Evolutionary conservation across 2,888 invertebrate genomes (phyloP), one percentile per base, ranked within the genome.

Genomic region (Byasa hedistus): DNA sequence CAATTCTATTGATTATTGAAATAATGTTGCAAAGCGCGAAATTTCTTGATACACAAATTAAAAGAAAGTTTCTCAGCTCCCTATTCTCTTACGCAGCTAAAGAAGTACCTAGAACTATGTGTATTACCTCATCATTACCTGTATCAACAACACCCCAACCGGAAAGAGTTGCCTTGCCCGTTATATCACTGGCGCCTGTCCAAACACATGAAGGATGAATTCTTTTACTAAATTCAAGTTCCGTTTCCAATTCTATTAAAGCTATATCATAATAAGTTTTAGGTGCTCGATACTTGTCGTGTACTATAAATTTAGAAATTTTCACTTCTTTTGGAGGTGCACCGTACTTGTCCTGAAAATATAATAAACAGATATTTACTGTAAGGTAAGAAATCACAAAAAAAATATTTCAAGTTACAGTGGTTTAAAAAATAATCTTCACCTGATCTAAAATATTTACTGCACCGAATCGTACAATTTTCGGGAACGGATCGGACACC

Each of bases 81-180:
- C n/a, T n/a, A n/a, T n/a, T n/a, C n/a, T n/a, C n/a, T n/a, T n/a
- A n/a, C n/a, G n/a, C n/a, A n/a, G n/a, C n/a, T n/a, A n/a, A n/a
- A n/a, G n/a, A n/a, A n/a, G n/a, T n/a, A n/a, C n/a, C n/a, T n/a
- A n/a, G n/a, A n/a, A n/a, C n/a, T 32, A 8, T 10, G 32, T 10
- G 32, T 32, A 32, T 32, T 32, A 32, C 7, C n/a, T n/a, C 32
- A 10, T 32, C 32, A 32, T 71, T 72, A 84, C 84, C 75, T 57
- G 77, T 71, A 64, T 82, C 74, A 1, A 80, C 71, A 7, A 82
- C 81, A 0, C 84, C 83, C 84, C 85, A 85, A 1, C 74, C 74
- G n/a, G 72, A 68, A 15, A 71, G 58, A 4, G 64, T 65, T 3
- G 69, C 74, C 10, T 52, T 61, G 12, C 65, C 63, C n/a, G 65